Conservation (phyloP, 2,113 vertebrate genomes). For the Dicentrarchus labrax region DNA sequence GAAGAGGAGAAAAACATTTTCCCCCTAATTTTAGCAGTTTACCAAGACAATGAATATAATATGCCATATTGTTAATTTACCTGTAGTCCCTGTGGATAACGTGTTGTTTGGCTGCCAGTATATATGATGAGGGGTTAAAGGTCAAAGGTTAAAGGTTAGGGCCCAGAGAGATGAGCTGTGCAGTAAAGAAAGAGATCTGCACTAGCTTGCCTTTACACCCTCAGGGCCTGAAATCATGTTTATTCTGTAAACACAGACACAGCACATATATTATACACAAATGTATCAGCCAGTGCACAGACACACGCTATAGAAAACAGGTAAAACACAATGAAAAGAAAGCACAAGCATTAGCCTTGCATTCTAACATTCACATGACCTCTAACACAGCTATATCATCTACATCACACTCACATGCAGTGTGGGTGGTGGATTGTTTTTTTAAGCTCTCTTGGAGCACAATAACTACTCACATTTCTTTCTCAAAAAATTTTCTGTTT, state of each 20-base stretch:
- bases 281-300: conserved; percentile 1
- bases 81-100: conserved; percentile 35
- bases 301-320: conserved; percentile 8
- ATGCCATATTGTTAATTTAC: conserved; percentile 9
- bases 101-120: conserved; percentile 36
- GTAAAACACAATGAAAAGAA: not conserved
- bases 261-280: not conserved
- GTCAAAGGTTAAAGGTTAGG: conserved; percentile 54
- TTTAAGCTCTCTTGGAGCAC: not conserved
- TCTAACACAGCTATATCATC: not conserved
- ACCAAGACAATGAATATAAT: not conserved
- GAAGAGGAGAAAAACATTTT: not conserved
- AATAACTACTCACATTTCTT: not conserved
- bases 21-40: not conserved
- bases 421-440: not conserved
- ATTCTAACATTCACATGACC: not conserved
- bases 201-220: conserved; percentile 51
- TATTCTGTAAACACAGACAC: conserved; percentile 45
- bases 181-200: conserved; percentile 54
- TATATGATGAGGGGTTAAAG: conserved; percentile 35
- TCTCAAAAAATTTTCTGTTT: not conserved
- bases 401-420: not conserved
- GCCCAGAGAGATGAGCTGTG: conserved; percentile 64
- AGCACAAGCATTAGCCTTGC: not conserved
- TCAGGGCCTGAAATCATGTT: conserved; percentile 48